Conservation (phyloP, 2,797 vertebrate species). For the Girardinus metallicus region DNA sequence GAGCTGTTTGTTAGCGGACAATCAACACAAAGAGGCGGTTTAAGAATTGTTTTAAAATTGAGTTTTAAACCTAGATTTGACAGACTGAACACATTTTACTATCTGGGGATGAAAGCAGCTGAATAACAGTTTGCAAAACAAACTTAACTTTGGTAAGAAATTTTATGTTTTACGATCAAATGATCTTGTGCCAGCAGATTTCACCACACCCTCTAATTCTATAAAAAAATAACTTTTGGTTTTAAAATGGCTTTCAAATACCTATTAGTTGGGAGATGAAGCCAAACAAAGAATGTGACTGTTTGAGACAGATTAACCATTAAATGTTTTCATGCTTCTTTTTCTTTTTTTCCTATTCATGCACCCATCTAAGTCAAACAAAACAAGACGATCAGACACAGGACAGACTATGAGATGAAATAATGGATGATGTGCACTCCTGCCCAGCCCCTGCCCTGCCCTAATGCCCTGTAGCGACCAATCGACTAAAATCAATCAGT, state of each 20-base stretch:
- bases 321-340: slow-evolving; percentile 16
- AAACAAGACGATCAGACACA: slow-evolving; percentile 35
- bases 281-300: slow-evolving; percentile 35
- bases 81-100: background rate
- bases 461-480: too few relatives aligned
- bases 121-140: background rate
- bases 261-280: slow-evolving; percentile 15
- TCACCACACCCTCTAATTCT: background rate
- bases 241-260: background rate
- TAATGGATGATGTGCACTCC: slow-evolving; percentile 66
- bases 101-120: background rate
- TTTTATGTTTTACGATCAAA: background rate
- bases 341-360: slow-evolving; percentile 42
- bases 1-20: background rate
- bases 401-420: slow-evolving; percentile 67
- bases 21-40: background rate
- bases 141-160: background rate
- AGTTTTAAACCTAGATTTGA: background rate
- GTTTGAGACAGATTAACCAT: slow-evolving; percentile 9
- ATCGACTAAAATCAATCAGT: background rate
- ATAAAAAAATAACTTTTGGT: background rate
- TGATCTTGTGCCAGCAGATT: background rate
- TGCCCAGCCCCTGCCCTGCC: slow-evolving; percentile 53
- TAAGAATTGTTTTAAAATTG: background rate
- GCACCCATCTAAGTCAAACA: slow-evolving; percentile 51